phyloP scores from a whole-genome alignment of 2,113 vertebrate genomes.

The Pica pica region DNA sequence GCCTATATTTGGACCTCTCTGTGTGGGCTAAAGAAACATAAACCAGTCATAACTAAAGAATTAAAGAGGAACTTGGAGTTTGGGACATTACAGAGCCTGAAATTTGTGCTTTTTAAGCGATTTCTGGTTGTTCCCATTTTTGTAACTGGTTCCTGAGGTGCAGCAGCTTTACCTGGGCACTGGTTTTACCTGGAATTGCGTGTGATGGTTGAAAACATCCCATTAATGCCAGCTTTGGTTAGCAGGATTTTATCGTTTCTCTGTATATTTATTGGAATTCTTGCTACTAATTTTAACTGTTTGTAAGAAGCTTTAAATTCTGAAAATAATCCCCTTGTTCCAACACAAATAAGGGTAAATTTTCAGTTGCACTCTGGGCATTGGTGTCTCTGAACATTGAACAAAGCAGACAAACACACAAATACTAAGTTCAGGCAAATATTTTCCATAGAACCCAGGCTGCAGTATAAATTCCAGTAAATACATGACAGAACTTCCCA shows the following conservation, averaged over 20 bases:
- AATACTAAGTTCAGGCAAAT: background rate
- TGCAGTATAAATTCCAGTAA: slow-evolving; percentile 8
- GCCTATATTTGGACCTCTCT: background rate
- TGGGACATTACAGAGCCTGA: background rate
- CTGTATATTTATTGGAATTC: background rate
- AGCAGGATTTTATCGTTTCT: background rate
- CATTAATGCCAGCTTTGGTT: rapidly evolving
- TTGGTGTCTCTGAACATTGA: background rate
- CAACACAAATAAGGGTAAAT: background rate
- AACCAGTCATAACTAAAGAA: background rate
- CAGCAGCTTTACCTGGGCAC: background rate
- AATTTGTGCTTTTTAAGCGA: rapidly evolving
- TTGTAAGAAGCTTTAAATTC: background rate
- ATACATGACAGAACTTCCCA: background rate
- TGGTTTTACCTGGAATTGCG: background rate
- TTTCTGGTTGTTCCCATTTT: background rate
- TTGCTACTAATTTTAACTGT: background rate
- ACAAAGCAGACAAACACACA: background rate
- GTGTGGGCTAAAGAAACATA: background rate
- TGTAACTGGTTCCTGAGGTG: background rate
- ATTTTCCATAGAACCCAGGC: background rate
- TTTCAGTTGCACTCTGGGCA: background rate
- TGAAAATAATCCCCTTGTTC: background rate
- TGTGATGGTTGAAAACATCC: rapidly evolving
- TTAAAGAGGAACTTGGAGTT: background rate